Conservation (phyloP, 2,797 vertebrate species). For the Cephalopachus bancanus region DNA sequence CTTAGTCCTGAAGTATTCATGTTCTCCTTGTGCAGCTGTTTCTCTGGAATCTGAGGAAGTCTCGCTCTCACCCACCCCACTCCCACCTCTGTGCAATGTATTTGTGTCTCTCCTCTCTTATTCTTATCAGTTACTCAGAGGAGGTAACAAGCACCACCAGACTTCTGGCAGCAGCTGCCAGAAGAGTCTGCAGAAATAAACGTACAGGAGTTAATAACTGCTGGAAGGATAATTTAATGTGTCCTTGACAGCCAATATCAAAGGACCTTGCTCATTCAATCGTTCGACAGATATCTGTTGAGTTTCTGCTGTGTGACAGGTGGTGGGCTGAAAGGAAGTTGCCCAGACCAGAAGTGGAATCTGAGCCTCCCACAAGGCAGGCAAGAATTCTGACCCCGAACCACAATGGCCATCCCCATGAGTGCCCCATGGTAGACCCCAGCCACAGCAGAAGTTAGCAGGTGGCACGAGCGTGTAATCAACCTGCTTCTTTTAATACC, state of each 20-base stretch:
- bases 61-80: neutral
- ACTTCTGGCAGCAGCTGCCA: neutral
- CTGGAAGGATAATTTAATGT: neutral
- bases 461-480: neutral
- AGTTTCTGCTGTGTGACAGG: neutral
- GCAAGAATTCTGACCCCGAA: neutral
- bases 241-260: constrained; percentile 40
- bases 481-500: neutral
- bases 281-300: neutral
- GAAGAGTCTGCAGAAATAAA: neutral
- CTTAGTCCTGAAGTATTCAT: neutral
- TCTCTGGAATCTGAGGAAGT: constrained; percentile 10
- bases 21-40: neutral
- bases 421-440: neutral
- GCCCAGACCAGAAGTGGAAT: neutral
- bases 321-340: neutral
- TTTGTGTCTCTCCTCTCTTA: constrained; percentile 9
- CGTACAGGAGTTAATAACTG: neutral
- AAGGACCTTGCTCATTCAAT: constrained; percentile 28
- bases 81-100: neutral
- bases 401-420: neutral
- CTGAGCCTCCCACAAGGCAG: neutral
- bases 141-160: neutral
- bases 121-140: neutral
- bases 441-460: neutral